Evolutionary conservation across 2,888 invertebrate species (phyloP).

Genomic region (Ophion ventricosus): DNA sequence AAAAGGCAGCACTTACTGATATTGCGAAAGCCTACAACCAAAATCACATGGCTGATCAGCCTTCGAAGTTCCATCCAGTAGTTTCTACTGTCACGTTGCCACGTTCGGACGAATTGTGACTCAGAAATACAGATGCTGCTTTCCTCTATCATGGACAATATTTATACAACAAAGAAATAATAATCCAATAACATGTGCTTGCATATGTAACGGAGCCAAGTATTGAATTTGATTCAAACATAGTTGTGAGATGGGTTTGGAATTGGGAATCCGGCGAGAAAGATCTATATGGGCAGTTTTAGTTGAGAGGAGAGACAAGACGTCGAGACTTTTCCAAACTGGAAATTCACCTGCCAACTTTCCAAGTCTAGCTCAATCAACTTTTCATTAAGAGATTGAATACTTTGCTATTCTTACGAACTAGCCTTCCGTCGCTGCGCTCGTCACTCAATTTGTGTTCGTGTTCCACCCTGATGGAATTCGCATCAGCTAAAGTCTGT

Average conservation of each 20-base stretch:
- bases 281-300: background rate
- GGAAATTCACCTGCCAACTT: constrained; percentile 24
- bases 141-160: constrained; percentile 1
- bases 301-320: background rate
- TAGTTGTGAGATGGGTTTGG: background rate
- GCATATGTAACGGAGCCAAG: background rate
- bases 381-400: constrained; percentile 37
- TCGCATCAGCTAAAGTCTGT: constrained; percentile 7
- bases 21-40: constrained; percentile 74
- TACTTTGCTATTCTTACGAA: constrained; percentile 37
- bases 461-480: constrained; percentile 17
- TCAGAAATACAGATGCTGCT: constrained; percentile 5
- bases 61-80: constrained; percentile 24
- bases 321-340: constrained; percentile 18
- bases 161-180: background rate
- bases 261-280: constrained; percentile 23
- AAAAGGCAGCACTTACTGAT: constrained; percentile 80
- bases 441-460: constrained; percentile 30
- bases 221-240: too few relatives aligned
- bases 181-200: background rate
- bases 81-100: constrained; percentile 3
- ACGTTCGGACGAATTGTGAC: constrained; percentile 1
- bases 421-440: background rate
- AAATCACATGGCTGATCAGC: constrained; percentile 59
- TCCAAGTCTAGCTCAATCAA: background rate